Base-by-base conservation (phyloP, 2,797 vertebrate genomes). In the Spea hammondii region DNA sequence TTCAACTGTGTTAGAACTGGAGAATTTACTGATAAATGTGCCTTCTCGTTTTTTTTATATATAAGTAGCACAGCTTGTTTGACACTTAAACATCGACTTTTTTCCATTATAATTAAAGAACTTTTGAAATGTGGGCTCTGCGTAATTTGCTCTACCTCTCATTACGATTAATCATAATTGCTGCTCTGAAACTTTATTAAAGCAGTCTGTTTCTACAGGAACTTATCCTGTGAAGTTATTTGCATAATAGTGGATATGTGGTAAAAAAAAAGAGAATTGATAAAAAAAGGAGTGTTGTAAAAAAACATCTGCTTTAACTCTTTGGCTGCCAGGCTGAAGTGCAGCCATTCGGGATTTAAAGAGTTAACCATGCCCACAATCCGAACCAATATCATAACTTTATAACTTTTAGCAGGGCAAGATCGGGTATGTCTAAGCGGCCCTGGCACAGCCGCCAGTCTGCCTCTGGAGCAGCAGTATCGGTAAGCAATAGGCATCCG, bases 21-120 rank as follows among this genome's bases (percentile, higher is more conserved):
- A 60, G 70, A 77, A 65, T 75, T 77, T 82, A 74, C 77, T 82
- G 70, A 82, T 82, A 82, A 82, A 82, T 69, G 80, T 77, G 72
- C 69, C 69, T 67, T 72, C 79, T 72, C 48, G 6, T 64, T 76
- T 77, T 51, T 78, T 32, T 32, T 32, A 32, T 32, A 32, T 32
- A 32, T 75, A 82, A 82, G 70, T 77, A 74, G 65, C 62, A 67
- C 80, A 74, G 80, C 70, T 51, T 69, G 75, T 55, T 70, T 77
- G 70, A 78, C 74, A 77, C 74, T 77, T 77, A 77, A 46, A 74
- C 67, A 74, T 64, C 60, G 65, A 55, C 64, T 69, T 81, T 68
- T 79, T 69, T 73, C 13, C 59, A 47, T 71, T 64, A 74, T 82
- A 82, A 82, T 82, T 82, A 82, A 78, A 78, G 75, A 69, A 78